Base-by-base conservation (phyloP, 2,797 vertebrate species). In the Galaxias olidus region DNA sequence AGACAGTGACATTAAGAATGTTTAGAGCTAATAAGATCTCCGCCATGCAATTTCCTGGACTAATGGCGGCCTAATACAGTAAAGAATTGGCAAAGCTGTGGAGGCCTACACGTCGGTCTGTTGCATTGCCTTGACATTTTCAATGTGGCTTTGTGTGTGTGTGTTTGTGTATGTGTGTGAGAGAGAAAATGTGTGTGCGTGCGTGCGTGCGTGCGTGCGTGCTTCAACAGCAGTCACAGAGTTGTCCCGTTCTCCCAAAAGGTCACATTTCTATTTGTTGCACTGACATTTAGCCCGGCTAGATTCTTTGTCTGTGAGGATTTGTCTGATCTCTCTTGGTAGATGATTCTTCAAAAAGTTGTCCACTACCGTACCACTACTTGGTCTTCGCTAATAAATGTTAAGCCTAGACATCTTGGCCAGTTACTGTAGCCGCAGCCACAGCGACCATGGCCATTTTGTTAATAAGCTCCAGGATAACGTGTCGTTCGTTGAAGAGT, bases 241-340 rank as follows among this genome's bases (percentile, higher is more conserved):
- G 44, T 68, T 53, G 42, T 57, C 70, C 69, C 57, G 61, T 71
- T 63, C 54, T 74, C 72, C 58, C 52, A 63, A 85, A 89, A 53
- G 84, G 86, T 86, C 82, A 82, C 63, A 1, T 82, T 73, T 79
- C 76, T 68, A 42, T 68, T 72, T 75, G 82, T 85, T 75, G 60
- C 47, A 14, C n/a, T 86, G 84, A 85, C 84, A 84, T 88, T 85
- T 87, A 78, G 79, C 69, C 67, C 61, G 5, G 55, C 54, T 15
- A 41, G 54, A 45, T 59, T 65, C 68, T 75, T 66, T 81, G 74
- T 81, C 75, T 65, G 65, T 73, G 71, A 68, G 57, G 68, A 67
- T 79, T 68, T 73, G 64, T 82, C 62, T 49, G 63, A 66, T 73
- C 47, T 63, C 49, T 77, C 76, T n/a, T 71, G 66, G 72, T 60